Evolutionary conservation across 2,113 vertebrate species (phyloP).

Genomic region (Lonchura striata): DNA sequence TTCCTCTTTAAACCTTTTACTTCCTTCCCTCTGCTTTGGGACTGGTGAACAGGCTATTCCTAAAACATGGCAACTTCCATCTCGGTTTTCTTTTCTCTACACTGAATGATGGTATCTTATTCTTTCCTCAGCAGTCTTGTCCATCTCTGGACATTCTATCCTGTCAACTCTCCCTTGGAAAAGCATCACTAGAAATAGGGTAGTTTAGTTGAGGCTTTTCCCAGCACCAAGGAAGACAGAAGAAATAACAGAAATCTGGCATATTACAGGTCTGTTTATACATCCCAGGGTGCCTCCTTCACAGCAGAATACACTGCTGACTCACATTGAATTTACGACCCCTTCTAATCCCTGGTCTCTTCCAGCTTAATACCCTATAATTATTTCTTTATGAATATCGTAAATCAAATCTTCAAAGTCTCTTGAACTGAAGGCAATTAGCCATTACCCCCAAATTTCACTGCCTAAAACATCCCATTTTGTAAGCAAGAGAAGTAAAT

Average conservation of each 20-base stretch:
- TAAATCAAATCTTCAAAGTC: not conserved
- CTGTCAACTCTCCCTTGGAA: not conserved
- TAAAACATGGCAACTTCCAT: not conserved
- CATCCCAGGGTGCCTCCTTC: not conserved
- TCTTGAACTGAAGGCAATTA: not conserved
- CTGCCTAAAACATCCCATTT: not conserved
- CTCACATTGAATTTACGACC: not conserved
- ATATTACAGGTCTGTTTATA: not conserved
- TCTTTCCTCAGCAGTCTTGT: not conserved
- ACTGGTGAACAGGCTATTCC: not conserved
- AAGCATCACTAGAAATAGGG: not conserved
- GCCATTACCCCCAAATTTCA: not conserved
- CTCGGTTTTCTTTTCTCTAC: not conserved
- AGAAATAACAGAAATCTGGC: not conserved
- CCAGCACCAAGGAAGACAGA: not conserved
- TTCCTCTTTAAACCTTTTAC: not conserved
- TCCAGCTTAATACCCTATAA: not conserved
- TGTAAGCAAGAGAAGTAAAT: not conserved
- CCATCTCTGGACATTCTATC: not conserved
- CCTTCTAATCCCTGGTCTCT: not conserved
- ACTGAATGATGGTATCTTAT: not conserved
- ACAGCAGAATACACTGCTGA: not conserved
- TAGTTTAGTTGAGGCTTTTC: not conserved
- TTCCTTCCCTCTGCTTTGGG: not conserved
- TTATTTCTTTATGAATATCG: slow-evolving; percentile 1